Percentiles rank a stretch among this genome's conserved stretches.
Conservation (phyloP, 2,888 invertebrate genomes). For the Cryptus viduatorius region DNA sequence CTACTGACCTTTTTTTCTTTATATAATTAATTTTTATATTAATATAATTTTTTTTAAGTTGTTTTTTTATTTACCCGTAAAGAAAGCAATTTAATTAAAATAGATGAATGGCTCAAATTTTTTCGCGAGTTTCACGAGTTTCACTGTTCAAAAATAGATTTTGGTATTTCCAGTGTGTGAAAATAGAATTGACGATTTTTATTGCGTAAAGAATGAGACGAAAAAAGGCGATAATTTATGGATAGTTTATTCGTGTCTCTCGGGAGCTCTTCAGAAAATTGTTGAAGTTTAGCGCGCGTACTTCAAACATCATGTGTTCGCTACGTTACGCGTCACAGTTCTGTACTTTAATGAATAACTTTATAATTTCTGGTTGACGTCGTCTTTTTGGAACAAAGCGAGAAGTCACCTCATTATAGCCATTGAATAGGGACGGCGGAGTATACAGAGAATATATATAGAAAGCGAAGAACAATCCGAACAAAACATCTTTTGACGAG, state of each 20-base stretch:
- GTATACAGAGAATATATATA: background rate
- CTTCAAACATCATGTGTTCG: too few relatives aligned
- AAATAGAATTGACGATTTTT: too few relatives aligned
- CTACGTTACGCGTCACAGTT: too few relatives aligned
- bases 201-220: too few relatives aligned
- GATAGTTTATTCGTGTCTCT: too few relatives aligned
- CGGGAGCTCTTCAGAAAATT: too few relatives aligned
- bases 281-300: too few relatives aligned
- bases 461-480: conserved; percentile 29
- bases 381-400: background rate
- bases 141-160: background rate
- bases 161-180: background rate
- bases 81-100: background rate
- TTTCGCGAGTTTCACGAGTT: background rate
- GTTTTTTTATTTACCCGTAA: too few relatives aligned
- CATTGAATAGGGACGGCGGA: conserved; percentile 5
- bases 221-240: too few relatives aligned
- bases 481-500: conserved; percentile 34
- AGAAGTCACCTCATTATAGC: background rate
- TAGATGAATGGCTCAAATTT: background rate
- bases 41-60: too few relatives aligned
- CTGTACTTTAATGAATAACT: background rate
- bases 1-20: too few relatives aligned
- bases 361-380: background rate
- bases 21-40: too few relatives aligned